Conservation (phyloP, 2,797 vertebrate species). For the Pantherophis alleghaniensis region DNA sequence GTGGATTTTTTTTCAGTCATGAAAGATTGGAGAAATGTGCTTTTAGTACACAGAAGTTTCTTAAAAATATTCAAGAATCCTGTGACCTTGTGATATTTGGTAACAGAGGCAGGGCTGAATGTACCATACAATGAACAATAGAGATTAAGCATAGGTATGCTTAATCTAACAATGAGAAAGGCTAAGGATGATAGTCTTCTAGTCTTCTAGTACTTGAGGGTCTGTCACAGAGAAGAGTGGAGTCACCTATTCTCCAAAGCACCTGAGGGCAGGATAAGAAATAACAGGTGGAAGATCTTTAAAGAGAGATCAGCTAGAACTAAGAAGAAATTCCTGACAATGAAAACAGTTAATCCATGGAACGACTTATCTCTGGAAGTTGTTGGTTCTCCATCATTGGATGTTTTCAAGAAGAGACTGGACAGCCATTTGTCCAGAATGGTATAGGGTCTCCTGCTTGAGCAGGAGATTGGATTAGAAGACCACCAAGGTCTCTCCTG, state of each 20-base stretch:
- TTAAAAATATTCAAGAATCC: not conserved
- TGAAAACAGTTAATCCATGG: not conserved
- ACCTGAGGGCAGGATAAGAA: not conserved
- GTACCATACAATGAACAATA: not conserved
- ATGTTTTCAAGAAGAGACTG: not conserved
- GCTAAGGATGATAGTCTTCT: not conserved
- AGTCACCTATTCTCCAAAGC: not conserved
- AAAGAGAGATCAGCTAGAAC: not conserved
- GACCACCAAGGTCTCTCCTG: not conserved
- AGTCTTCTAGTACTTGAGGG: not conserved
- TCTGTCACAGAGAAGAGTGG: not conserved
- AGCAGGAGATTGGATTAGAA: not conserved
- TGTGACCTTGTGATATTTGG: not conserved
- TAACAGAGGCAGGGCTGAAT: not conserved
- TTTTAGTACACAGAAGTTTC: not conserved
- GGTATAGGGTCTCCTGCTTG: not conserved
- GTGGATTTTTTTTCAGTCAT: not conserved
- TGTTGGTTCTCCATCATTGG: not conserved
- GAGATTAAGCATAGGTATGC: not conserved
- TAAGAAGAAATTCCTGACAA: not conserved
- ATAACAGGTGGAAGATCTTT: not conserved
- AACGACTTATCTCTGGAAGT: not conserved
- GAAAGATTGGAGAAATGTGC: not conserved
- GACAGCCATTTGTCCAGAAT: not conserved
- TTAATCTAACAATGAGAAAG: not conserved